Conservation (phyloP, 2,113 vertebrate species). For the Trichomycterus rosablanca region DNA sequence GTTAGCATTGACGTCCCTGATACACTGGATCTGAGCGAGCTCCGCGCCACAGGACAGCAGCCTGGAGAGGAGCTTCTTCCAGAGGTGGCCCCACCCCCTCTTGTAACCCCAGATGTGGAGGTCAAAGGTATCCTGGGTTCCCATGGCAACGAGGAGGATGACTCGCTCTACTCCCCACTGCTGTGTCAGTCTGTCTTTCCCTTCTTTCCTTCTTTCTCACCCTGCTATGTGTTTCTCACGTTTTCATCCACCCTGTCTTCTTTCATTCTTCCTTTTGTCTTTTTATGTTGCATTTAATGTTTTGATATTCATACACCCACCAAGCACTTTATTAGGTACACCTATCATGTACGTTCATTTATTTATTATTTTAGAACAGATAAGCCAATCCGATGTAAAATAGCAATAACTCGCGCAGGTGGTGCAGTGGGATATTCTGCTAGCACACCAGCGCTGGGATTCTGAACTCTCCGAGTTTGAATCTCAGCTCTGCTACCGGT, state of each 20-base stretch:
- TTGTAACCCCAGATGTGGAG: slow-evolving; percentile 96
- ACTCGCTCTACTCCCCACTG: slow-evolving; percentile 99
- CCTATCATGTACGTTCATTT: too few relatives aligned
- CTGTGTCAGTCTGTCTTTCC: slow-evolving; percentile 95
- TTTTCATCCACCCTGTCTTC: slow-evolving; percentile 7
- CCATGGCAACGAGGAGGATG: slow-evolving; percentile 99
- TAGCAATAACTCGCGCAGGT: too few relatives aligned
- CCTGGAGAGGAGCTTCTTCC: slow-evolving; percentile 94
- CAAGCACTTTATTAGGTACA: too few relatives aligned
- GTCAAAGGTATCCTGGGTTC: slow-evolving; percentile 99
- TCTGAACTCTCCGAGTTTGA: too few relatives aligned
- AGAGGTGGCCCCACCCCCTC: slow-evolving; percentile 89
- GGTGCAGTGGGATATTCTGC: too few relatives aligned
- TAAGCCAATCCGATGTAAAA: too few relatives aligned
- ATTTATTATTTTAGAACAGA: too few relatives aligned
- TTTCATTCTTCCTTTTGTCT: slow-evolving; percentile 43
- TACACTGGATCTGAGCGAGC: slow-evolving; percentile 84
- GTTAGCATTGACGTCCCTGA: slow-evolving; percentile 97
- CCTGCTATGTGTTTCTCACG: slow-evolving; percentile 23
- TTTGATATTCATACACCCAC: too few relatives aligned
- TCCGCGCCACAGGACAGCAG: slow-evolving; percentile 85
- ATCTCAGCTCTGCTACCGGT: too few relatives aligned
- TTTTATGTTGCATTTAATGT: slow-evolving; percentile 29
- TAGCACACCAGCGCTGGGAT: too few relatives aligned
- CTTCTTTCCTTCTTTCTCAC: slow-evolving; percentile 55